A percentile compares a stretch with the other conserved stretches of the same genome.
phyloP scores from a whole-genome alignment of 2,113 vertebrate species.

The Struthidea cinerea region DNA sequence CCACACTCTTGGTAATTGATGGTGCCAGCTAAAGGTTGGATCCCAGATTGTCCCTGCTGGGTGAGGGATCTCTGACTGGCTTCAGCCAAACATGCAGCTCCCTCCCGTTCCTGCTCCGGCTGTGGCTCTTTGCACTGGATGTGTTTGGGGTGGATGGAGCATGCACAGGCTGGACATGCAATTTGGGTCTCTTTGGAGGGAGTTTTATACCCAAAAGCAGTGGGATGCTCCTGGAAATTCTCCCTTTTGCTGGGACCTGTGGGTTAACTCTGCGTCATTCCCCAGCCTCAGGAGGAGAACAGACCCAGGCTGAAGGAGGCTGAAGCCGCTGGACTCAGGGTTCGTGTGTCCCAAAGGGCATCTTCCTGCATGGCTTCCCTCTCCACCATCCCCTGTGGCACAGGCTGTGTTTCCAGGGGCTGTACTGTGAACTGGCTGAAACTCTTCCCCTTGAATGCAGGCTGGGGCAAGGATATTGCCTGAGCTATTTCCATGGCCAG shows the following conservation, averaged over 20 bases:
- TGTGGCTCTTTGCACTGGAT: not conserved
- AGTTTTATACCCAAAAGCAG: not conserved
- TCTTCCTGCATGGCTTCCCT: not conserved
- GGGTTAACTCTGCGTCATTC: not conserved
- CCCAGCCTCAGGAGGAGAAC: not conserved
- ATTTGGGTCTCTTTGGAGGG: not conserved
- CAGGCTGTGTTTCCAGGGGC: not conserved
- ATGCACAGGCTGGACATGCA: not conserved
- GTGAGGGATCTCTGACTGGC: accelerated
- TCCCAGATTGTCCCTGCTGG: not conserved
- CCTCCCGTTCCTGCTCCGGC: accelerated
- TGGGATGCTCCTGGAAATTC: not conserved
- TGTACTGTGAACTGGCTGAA: not conserved
- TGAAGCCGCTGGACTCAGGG: not conserved
- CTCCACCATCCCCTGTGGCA: not conserved
- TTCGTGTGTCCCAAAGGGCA: not conserved
- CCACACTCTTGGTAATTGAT: not conserved
- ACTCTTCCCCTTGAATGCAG: not conserved
- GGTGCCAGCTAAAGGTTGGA: not conserved
- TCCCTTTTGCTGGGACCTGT: not conserved
- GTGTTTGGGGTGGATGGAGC: accelerated
- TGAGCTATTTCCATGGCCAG: not conserved
- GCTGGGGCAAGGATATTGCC: not conserved
- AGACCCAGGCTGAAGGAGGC: not conserved
- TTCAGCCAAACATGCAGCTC: not conserved